Percentiles rank a stretch among this genome's conserved stretches.
Evolutionary conservation across 2,113 vertebrate species (phyloP).

Genomic region (Neodontobutis hainanensis): DNA sequence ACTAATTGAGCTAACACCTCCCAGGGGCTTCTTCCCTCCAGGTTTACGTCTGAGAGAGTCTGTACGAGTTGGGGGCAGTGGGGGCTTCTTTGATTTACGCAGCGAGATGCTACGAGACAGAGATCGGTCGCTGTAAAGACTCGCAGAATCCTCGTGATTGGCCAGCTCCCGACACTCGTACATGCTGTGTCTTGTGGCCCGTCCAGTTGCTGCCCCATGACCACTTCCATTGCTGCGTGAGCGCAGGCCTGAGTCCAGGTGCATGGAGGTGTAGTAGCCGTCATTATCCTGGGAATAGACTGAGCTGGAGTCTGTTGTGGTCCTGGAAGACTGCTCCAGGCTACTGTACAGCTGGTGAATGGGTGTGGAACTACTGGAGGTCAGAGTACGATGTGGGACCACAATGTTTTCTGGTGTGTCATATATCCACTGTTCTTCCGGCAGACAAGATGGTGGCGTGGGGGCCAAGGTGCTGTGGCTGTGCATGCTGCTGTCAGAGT

Average conservation of each 20-base stretch:
- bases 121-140: constrained; percentile 81
- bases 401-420: constrained; percentile 77
- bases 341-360: constrained; percentile 87
- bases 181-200: constrained; percentile 84
- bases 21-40: constrained; percentile 79
- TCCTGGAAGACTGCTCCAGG: constrained; percentile 81
- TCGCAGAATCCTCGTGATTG: constrained; percentile 73
- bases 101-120: constrained; percentile 91
- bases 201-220: constrained; percentile 69
- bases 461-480: constrained; percentile 67
- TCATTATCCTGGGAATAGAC: constrained; percentile 88
- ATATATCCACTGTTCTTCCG: constrained; percentile 84
- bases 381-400: constrained; percentile 70
- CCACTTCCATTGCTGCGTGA: constrained; percentile 73
- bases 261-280: constrained; percentile 84
- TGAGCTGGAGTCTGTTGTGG: constrained; percentile 84
- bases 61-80: constrained; percentile 89
- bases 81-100: constrained; percentile 92
- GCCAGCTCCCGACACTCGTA: constrained; percentile 84
- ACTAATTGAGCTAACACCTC: constrained; percentile 48
- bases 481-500: constrained; percentile 76
- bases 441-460: constrained; percentile 52
- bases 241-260: constrained; percentile 79
- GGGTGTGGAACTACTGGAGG: constrained; percentile 84
- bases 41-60: constrained; percentile 90